Evolutionary conservation across 2,797 vertebrate genomes (phyloP).

Genomic region (Cichlasoma orientale): DNA sequence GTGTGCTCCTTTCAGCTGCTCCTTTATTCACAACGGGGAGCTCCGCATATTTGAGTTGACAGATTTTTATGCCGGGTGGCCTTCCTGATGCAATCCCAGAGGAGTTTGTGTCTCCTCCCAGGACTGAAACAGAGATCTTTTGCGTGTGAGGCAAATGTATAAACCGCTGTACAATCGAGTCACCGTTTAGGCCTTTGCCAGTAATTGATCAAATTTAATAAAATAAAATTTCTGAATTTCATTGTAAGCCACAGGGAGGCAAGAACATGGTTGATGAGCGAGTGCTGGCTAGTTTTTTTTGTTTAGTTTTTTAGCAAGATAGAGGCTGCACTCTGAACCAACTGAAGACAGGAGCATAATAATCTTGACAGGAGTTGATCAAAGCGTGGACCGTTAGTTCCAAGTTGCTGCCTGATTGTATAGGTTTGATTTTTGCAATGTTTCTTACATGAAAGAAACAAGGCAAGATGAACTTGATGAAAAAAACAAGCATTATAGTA

Average conservation of each 20-base stretch:
- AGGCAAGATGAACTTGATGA: not conserved
- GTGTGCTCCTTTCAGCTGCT: not conserved
- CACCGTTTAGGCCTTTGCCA: not conserved
- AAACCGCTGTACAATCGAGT: rapidly evolving
- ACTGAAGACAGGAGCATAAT: not conserved
- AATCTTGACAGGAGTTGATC: not conserved
- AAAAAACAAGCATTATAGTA: not conserved
- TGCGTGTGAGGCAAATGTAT: not conserved
- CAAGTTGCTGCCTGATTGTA: not conserved
- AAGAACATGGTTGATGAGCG: not conserved
- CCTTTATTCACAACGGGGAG: not conserved
- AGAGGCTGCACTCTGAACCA: not conserved
- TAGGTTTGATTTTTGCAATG: not conserved
- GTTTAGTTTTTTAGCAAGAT: not conserved
- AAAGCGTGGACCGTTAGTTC: not conserved
- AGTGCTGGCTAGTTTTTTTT: not conserved
- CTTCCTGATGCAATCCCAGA: not conserved
- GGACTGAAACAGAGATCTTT: not conserved
- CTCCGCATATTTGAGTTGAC: not conserved
- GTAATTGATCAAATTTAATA: not conserved
- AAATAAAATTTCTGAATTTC: not conserved
- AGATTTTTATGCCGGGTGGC: not conserved
- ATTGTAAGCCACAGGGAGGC: not conserved
- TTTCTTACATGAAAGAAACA: not conserved
- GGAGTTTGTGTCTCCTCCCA: not conserved